These are phyloP conservation scores for Cephalopachus bancanus DNA, from an alignment of 2,797 vertebrate genomes.

Conservation along the genomic window DNA sequence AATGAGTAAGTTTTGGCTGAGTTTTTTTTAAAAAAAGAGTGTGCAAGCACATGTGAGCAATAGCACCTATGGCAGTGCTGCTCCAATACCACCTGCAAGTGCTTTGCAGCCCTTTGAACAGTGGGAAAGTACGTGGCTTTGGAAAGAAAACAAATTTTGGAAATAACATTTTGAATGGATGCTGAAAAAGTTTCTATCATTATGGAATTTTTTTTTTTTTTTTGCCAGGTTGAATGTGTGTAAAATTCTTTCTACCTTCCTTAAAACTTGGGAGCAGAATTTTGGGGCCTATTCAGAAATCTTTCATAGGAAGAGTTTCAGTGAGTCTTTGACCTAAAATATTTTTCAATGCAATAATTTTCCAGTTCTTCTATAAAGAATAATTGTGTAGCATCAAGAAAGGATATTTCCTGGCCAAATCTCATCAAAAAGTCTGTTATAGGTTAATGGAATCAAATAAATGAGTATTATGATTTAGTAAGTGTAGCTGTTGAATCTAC, in stretches of 20 bases:
- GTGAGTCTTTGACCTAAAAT: not conserved
- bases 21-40: too few species aligned
- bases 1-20: too few species aligned
- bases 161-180: not conserved
- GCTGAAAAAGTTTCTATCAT: not conserved
- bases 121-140: not conserved
- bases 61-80: fast-evolving
- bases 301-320: conserved; percentile 30
- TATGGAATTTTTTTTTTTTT: not conserved
- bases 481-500: not conserved
- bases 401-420: conserved; percentile 33
- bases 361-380: conserved; percentile 3
- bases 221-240: not conserved
- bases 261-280: conserved; percentile 25
- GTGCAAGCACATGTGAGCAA: too few species aligned
- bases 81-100: fast-evolving
- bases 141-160: not conserved
- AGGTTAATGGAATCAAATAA: not conserved
- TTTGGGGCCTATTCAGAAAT: not conserved
- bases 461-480: not conserved
- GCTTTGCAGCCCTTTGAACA: not conserved
- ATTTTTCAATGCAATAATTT: conserved; percentile 48
- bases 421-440: not conserved
- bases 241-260: conserved; percentile 11
- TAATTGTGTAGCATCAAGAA: conserved; percentile 9